Evolutionary conservation across 2,113 vertebrate species (phyloP), one percentile per base, ranked within the genome.

Genomic region (Meriones unguiculatus): DNA sequence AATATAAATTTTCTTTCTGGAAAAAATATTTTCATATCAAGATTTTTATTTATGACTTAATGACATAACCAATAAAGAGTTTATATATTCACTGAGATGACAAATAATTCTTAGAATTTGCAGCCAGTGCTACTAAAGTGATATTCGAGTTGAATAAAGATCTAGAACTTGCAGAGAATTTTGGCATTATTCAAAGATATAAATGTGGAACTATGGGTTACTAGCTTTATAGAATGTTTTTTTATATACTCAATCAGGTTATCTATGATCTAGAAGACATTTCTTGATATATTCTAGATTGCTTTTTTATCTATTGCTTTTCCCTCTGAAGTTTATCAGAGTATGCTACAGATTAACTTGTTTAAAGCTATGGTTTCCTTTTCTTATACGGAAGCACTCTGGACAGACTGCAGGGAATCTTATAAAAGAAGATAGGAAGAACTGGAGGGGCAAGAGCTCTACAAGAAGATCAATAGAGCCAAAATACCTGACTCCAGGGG

Each of bases 301-400:
- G 4, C 6, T 24, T 92, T 35, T 41, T 32, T 4, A 82, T 67
- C 17, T 78, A 41, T 89, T 70, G 15, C 76, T 3, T 78, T 93
- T 84, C 30, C 89, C 14, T 93, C 30, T 94, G 57, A 89, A 69
- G 17, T 75, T 87, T 93, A 20, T 67, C 70, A 80, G 18, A 22
- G 3, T 52, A 69, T 32, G 72, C 7, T 59, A 30, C 15, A 89
- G 1, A 41, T 5, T 62, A 94, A 77, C n/a, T 84, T 93, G 35
- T 12, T 87, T 94, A 75, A 25, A 89, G 18, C 62, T 3, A 24
- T 38, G 52, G 3, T 52, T 22, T 52, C 22, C 32, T 7, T 89
- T 96, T 90, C 65, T 94, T 93, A 93, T 22, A 72, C 5, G 89
- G 69, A 77, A n/a, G 12, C 93, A 62, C 80, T 89, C 82, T 54